A percentile compares a stretch with the other conserved stretches of the same genome.
These are phyloP conservation scores for Zygothrica quintamaculata DNA, from an alignment of 2,888 invertebrate genomes.

Conservation along the genomic window DNA sequence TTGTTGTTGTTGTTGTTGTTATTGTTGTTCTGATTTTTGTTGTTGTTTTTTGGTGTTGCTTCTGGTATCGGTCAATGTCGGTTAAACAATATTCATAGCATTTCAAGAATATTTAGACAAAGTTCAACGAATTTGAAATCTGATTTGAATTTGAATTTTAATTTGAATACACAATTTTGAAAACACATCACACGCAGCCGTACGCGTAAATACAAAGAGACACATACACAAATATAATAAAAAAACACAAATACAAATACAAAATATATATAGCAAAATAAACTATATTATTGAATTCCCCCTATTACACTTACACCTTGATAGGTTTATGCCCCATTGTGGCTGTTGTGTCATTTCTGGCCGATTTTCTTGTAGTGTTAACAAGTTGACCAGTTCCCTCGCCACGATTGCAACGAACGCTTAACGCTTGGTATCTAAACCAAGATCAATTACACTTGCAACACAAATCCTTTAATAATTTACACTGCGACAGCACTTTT, in stretches of 20 bases:
- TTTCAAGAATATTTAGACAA: constrained; percentile 49
- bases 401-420: constrained; percentile 59
- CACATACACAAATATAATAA: constrained; percentile 13
- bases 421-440: constrained; percentile 1
- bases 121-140: constrained; percentile 60
- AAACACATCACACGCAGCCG: constrained; percentile 22
- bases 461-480: constrained; percentile 29
- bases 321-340: constrained; percentile 81
- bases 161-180: constrained; percentile 33
- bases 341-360: constrained; percentile 82
- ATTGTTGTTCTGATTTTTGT: no score
- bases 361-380: constrained; percentile 58
- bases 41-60: constrained; percentile 19
- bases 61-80: constrained; percentile 70
- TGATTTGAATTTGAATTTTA: constrained; percentile 38
- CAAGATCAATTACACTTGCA: constrained; percentile 24
- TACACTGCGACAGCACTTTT: constrained; percentile 12
- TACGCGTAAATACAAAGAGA: constrained; percentile 9
- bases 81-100: constrained; percentile 67
- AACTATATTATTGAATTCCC: constrained; percentile 3
- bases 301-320: constrained; percentile 81
- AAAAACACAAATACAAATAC: constrained; percentile 9
- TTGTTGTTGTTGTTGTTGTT: constrained; percentile 39
- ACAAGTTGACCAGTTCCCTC: constrained; percentile 65
- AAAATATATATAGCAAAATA: not conserved